Evolutionary conservation across 2,113 vertebrate species (phyloP), one percentile per base, ranked within the genome.

Genomic region (Myrmecophaga tridactyla): DNA sequence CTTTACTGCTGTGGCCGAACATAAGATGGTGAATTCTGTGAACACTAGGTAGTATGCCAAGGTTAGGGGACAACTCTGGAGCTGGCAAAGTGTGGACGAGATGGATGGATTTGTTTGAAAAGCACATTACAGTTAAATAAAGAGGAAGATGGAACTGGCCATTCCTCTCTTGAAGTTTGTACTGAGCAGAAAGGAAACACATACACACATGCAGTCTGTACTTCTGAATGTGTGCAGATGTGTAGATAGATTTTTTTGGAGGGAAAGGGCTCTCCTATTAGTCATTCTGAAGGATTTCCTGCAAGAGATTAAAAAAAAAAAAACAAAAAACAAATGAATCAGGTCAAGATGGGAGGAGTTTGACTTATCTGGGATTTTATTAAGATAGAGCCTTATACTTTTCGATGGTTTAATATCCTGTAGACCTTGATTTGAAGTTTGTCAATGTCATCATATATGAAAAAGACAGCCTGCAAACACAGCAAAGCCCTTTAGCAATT

Each of bases 401-500:
- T 63, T 69, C 78, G 63, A 41, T 78, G 53, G 60, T 36, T 82
- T 90, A 29, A 56, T 48, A 56, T 78, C 56, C 77, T 43, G 1
- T 34, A 76, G 93, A n/a, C 80, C 83, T 90, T 86, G 70, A 31
- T 81, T 93, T 86, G 75, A 85, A 56, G 27, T 92, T 93, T 63
- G 78, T 72, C 92, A 72, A 58, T 48, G 70, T 86, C 69, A 75
- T 70, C 36, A 4, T 14, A 1, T 29, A 60, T 56, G 51, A 92
- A 53, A 95, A 56, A 93, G 48, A 36, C 3, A 90, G 78, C 29
- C 76, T 83, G 23, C 20, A 84, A 93, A 63, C 29, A 43, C 13
- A 91, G 95, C 70, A 81, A 91, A 95, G 80, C 20, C 29, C 84
- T 94, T 93, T 58, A 96, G 89, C 70, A 89, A 62, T 77, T 82